phyloP scores from a whole-genome alignment of 1,140 invertebrate species.

The Ostrea edulis region DNA sequence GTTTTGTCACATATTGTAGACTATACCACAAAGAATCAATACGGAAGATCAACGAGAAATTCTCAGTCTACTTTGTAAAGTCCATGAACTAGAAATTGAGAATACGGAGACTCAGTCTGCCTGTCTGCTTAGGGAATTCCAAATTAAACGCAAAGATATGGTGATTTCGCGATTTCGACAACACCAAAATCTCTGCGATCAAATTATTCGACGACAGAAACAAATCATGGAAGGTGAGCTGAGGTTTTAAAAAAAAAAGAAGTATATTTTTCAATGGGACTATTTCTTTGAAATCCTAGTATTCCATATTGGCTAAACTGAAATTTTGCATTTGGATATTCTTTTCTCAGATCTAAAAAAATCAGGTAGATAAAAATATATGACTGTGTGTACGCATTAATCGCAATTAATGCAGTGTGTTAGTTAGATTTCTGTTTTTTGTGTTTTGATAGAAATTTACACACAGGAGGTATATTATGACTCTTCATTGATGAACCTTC shows the following conservation, averaged over 20 bases:
- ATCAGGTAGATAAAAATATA: not conserved
- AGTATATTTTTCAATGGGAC: not conserved
- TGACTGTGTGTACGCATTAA: not conserved
- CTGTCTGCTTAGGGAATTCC: constrained; percentile 89
- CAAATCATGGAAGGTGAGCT: constrained; percentile 89
- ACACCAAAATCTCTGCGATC: constrained; percentile 91
- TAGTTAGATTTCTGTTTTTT: not conserved
- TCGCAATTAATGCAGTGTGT: not conserved
- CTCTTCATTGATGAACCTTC: too few relatives aligned
- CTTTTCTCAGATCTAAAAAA: constrained; percentile 1
- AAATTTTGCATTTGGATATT: not conserved
- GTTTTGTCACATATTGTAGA: constrained; percentile 80
- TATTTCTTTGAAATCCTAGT: not conserved
- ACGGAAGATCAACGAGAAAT: constrained; percentile 93
- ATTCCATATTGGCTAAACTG: not conserved
- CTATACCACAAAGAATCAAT: constrained; percentile 89
- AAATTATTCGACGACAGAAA: constrained; percentile 93
- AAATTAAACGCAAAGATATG: constrained; percentile 90
- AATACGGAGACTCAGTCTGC: constrained; percentile 94
- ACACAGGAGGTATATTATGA: too few relatives aligned
- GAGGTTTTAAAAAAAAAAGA: not conserved
- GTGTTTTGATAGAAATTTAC: not conserved
- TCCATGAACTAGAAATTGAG: constrained; percentile 94
- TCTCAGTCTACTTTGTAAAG: constrained; percentile 88
- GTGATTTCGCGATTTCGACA: constrained; percentile 90